These are phyloP conservation scores for Pararge aegeria DNA, from an alignment of 1,140 invertebrate genomes.

Conservation along the genomic window DNA sequence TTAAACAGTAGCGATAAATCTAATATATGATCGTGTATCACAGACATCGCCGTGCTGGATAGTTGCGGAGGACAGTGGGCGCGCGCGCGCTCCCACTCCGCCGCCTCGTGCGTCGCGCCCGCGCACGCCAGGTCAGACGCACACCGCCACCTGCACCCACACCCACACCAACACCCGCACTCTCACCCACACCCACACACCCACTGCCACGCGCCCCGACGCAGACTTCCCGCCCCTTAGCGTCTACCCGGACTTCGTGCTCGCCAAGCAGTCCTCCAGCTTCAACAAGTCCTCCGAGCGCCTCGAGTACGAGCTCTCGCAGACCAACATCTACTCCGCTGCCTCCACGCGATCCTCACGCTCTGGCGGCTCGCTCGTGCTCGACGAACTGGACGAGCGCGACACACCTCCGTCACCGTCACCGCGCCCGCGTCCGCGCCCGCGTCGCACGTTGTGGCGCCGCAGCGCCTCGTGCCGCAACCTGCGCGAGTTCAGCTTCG, in stretches of 20 bases:
- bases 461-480: conserved; percentile 90
- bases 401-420: conserved; percentile 22
- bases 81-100: conserved; percentile 76
- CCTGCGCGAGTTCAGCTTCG: conserved; percentile 86
- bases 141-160: not conserved
- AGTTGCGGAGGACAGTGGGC: conserved; percentile 67
- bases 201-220: conserved; percentile 65
- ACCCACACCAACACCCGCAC: conserved; percentile 38
- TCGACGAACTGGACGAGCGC: conserved; percentile 41
- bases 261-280: conserved; percentile 61
- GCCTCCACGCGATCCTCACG: conserved; percentile 62
- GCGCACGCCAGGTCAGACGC: conserved; percentile 63
- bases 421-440: not conserved
- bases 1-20: too few species aligned
- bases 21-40: not conserved
- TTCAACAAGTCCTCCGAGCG: conserved; percentile 76
- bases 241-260: conserved; percentile 62
- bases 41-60: conserved; percentile 81
- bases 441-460: conserved; percentile 53
- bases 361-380: conserved; percentile 53
- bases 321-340: conserved; percentile 78
- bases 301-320: conserved; percentile 77
- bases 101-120: conserved; percentile 62
- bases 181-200: conserved; percentile 56
- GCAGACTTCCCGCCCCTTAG: conserved; percentile 53